Conservation (phyloP, 2,113 vertebrate species). For the Macrotis lagotis region DNA sequence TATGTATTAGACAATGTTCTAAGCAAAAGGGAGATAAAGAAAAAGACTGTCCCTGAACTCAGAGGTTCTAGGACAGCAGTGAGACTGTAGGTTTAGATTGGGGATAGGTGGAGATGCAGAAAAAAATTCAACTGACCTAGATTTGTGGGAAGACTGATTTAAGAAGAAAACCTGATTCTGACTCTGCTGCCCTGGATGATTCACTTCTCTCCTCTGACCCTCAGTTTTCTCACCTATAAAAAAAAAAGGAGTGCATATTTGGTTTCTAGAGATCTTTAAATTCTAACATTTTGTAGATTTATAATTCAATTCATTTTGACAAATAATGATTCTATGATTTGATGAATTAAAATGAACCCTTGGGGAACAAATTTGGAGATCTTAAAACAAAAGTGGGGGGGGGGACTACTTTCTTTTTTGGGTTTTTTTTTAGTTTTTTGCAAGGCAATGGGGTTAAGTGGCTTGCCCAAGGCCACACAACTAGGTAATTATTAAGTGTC, state of each 20-base stretch:
- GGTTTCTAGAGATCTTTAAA: not conserved
- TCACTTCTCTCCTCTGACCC: not conserved
- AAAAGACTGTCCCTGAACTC: not conserved
- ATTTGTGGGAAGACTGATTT: not conserved
- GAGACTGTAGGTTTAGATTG: not conserved
- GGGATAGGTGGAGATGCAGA: not conserved
- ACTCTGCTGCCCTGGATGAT: not conserved
- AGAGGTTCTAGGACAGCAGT: not conserved
- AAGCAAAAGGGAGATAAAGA: not conserved
- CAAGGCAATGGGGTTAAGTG: too few species aligned
- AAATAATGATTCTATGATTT: not conserved
- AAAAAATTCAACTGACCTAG: not conserved
- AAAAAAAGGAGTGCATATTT: not conserved
- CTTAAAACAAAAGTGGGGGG: not conserved
- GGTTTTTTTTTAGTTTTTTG: too few species aligned
- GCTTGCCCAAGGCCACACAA: too few species aligned
- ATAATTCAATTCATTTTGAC: not conserved
- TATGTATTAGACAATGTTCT: not conserved
- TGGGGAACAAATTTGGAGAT: not conserved
- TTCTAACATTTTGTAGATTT: not conserved
- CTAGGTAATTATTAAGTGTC: too few species aligned
- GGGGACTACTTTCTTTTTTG: too few species aligned
- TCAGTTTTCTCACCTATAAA: not conserved
- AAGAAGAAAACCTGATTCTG: not conserved
- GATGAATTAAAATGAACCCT: not conserved